A percentile compares a stretch with the other conserved stretches of the same genome.
These are phyloP conservation scores for Tillus elongatus DNA, from an alignment of 2,888 invertebrate species.

Conservation along the genomic window DNA sequence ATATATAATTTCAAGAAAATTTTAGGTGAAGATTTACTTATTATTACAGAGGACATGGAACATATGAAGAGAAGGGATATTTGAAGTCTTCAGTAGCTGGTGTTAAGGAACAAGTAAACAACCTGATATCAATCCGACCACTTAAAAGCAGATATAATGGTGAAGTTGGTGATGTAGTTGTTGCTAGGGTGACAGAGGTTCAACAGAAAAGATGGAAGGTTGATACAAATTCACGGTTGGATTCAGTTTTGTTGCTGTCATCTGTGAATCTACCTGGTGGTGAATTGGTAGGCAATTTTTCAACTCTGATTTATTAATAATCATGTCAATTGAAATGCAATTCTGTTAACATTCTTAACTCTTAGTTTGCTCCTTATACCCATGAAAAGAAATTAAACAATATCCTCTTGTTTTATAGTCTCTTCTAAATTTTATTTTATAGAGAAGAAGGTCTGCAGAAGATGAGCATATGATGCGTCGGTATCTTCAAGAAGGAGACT, in stretches of 20 bases:
- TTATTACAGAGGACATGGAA: slow-evolving; percentile 82
- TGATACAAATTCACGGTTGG: slow-evolving; percentile 82
- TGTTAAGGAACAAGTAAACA: slow-evolving; percentile 87
- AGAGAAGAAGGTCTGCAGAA: slow-evolving; percentile 84
- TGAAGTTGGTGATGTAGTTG: slow-evolving; percentile 94
- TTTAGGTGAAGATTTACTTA: slow-evolving; percentile 9
- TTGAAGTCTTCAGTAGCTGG: slow-evolving; percentile 92
- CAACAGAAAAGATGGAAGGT: slow-evolving; percentile 93
- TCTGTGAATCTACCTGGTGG: slow-evolving; percentile 97
- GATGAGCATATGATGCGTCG: slow-evolving; percentile 97
- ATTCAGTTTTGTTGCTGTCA: slow-evolving; percentile 78
- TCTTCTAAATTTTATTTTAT: no score
- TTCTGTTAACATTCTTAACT: no score
- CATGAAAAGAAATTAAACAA: no score
- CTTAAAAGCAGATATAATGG: slow-evolving; percentile 84
- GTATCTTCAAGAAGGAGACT: slow-evolving; percentile 87
- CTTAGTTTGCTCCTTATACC: no score
- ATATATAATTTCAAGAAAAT: slow-evolving; percentile 10
- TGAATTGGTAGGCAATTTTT: slow-evolving; percentile 60
- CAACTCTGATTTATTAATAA: no score
- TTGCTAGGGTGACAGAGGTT: slow-evolving; percentile 89
- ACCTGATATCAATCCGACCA: slow-evolving; percentile 84
- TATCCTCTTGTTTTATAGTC: no score
- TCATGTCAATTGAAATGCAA: no score
- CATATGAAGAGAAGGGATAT: slow-evolving; percentile 74